A percentile compares a stretch with the other conserved stretches of the same genome.
Conservation (phyloP, 2,797 vertebrate species). For the Gobionotothen gibberifrons region DNA sequence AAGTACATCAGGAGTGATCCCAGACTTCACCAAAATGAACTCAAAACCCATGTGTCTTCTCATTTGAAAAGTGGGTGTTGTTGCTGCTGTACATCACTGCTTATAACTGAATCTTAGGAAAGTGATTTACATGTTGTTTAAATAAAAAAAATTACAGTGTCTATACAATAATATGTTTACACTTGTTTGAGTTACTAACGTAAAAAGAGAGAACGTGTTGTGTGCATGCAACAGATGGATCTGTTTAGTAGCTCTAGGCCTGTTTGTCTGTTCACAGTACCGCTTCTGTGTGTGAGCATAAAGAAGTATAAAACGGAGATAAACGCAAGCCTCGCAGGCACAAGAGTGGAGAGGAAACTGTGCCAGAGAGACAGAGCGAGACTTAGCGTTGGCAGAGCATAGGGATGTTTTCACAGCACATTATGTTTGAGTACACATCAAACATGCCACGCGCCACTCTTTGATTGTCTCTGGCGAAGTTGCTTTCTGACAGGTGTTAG, state of each 20-base stretch:
- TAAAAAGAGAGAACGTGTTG: slow-evolving; percentile 1
- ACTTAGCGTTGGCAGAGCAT: slow-evolving; percentile 81
- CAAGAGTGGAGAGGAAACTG: slow-evolving; percentile 34
- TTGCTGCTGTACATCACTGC: background rate
- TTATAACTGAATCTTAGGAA: background rate
- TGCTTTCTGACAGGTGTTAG: slow-evolving; percentile 90
- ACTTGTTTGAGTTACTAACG: slow-evolving; percentile 40
- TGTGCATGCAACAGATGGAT: slow-evolving; percentile 63
- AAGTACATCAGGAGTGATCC: slow-evolving; percentile 1
- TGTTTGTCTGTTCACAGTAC: slow-evolving; percentile 51
- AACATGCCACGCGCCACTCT: slow-evolving; percentile 87
- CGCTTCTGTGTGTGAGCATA: slow-evolving; percentile 28
- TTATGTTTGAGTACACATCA: slow-evolving; percentile 90
- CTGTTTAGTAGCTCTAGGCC: slow-evolving; percentile 53
- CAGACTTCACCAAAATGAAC: background rate
- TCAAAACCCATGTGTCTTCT: background rate
- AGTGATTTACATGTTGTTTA: background rate
- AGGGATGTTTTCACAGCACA: slow-evolving; percentile 87
- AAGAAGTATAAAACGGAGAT: slow-evolving; percentile 49
- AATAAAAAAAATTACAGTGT: background rate
- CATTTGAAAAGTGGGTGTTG: background rate
- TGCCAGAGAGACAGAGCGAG: slow-evolving; percentile 52
- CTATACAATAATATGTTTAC: slow-evolving; percentile 1
- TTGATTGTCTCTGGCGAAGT: slow-evolving; percentile 89
- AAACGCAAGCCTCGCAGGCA: slow-evolving; percentile 55